These are phyloP conservation scores for Drosophila nr. fundita DNA, from an alignment of 2,888 invertebrate species.

Conservation along the genomic window DNA sequence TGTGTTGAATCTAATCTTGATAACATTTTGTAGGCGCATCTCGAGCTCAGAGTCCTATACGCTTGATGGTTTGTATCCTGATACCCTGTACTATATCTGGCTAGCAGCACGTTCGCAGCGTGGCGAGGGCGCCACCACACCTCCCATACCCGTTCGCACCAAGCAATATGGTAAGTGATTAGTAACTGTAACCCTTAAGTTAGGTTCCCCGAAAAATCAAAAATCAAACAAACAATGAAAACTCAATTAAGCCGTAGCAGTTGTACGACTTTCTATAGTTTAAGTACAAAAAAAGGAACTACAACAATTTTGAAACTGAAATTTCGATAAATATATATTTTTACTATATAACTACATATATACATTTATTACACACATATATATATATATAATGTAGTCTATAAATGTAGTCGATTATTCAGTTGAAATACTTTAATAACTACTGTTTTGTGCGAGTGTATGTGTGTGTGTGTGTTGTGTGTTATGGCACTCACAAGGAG, in stretches of 20 bases:
- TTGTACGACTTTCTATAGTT: conserved; percentile 65
- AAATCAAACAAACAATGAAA: conserved; percentile 3
- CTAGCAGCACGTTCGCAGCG: conserved; percentile 96
- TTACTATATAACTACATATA: conserved; percentile 22
- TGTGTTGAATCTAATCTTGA: not conserved
- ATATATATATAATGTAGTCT: conserved; percentile 29
- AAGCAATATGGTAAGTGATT: conserved; percentile 97
- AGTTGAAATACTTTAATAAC: conserved; percentile 44
- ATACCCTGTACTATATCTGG: conserved; percentile 98
- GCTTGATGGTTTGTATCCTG: conserved; percentile 95
- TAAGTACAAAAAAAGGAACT: conserved; percentile 50
- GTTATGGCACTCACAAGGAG: conserved; percentile 47
- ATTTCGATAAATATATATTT: conserved; percentile 35
- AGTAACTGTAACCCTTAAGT: conserved; percentile 41
- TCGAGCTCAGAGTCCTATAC: conserved; percentile 94
- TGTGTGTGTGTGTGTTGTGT: conserved; percentile 50
- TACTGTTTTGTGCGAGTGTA: conserved; percentile 21
- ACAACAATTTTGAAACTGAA: conserved; percentile 30
- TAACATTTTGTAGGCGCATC: conserved; percentile 87
- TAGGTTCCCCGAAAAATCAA: conserved; percentile 31
- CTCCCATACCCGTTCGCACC: conserved; percentile 96
- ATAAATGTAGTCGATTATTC: conserved; percentile 65
- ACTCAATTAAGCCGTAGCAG: conserved; percentile 63
- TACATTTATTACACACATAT: conserved; percentile 28
- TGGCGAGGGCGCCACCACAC: conserved; percentile 98